phyloP scores from a whole-genome alignment of 2,888 invertebrate genomes.

The Polietes domitor region DNA sequence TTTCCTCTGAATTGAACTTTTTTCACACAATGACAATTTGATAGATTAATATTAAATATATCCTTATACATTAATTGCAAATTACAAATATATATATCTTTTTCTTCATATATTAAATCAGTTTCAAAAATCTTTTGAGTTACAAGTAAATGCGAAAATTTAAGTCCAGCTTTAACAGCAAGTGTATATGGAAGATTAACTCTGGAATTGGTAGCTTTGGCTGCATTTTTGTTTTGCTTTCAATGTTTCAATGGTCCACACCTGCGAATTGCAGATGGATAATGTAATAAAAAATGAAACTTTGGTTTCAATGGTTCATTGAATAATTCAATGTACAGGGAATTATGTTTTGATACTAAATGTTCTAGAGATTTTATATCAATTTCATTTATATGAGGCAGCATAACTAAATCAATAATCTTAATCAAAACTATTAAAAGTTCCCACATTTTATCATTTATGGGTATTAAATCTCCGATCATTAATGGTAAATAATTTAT shows the following conservation, averaged over 20 bases:
- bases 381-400: conserved; percentile 14
- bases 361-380: conserved; percentile 38
- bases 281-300: conserved; percentile 60
- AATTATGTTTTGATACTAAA: conserved; percentile 48
- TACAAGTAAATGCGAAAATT: conserved; percentile 55
- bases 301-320: conserved; percentile 61
- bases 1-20: conserved; percentile 53
- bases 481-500: conserved; percentile 47
- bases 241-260: conserved; percentile 57
- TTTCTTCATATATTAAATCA: conserved; percentile 55
- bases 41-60: conserved; percentile 36
- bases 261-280: conserved; percentile 49
- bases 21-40: conserved; percentile 36
- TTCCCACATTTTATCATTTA: conserved; percentile 13
- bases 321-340: conserved; percentile 23
- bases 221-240: conserved; percentile 53
- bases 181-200: conserved; percentile 55
- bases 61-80: conserved; percentile 29
- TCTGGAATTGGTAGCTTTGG: conserved; percentile 53
- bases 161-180: conserved; percentile 54
- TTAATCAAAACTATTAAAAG: conserved; percentile 23
- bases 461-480: conserved; percentile 40
- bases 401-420: conserved; percentile 39
- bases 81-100: conserved; percentile 29
- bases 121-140: conserved; percentile 29